Percentiles rank a stretch among this genome's conserved stretches.
These are phyloP conservation scores for Pteronotus mesoamericanus DNA, from an alignment of 2,797 vertebrate species.

Conservation along the genomic window DNA sequence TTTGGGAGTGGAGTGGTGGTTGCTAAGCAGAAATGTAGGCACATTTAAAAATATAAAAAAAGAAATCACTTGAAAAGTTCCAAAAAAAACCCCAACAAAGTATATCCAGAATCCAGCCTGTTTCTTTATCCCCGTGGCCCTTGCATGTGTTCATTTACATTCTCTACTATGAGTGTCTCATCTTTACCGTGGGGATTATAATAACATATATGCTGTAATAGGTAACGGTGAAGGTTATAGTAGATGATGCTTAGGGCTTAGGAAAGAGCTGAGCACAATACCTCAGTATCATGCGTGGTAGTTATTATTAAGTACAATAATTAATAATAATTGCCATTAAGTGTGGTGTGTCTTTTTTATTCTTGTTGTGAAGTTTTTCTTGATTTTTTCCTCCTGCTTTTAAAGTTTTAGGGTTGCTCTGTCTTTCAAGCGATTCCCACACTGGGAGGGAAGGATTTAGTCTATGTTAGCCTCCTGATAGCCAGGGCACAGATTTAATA, in stretches of 20 bases:
- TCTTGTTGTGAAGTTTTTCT: constrained; percentile 28
- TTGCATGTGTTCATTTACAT: not conserved
- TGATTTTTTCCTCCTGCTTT: not conserved
- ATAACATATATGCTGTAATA: not conserved
- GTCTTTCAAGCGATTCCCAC: not conserved
- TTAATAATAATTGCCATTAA: not conserved
- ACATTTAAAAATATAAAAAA: not conserved
- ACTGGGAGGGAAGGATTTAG: not conserved
- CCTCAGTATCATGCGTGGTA: not conserved
- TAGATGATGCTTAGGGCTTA: not conserved
- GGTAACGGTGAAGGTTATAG: not conserved
- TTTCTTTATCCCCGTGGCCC: too few species aligned
- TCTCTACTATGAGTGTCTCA: not conserved
- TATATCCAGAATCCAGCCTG: not conserved
- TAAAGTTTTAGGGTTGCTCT: not conserved
- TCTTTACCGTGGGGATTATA: not conserved
- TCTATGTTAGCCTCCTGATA: not conserved
- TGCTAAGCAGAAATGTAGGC: constrained; percentile 17
- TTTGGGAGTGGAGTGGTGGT: not conserved
- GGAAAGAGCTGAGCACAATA: not conserved
- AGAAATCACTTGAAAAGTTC: not conserved
- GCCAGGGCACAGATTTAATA: constrained; percentile 14
- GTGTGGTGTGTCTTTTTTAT: constrained; percentile 24
- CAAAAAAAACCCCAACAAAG: not conserved
- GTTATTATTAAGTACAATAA: not conserved